phyloP scores from a whole-genome alignment of 2,888 invertebrate species.

The Conops quadrifasciatus region DNA sequence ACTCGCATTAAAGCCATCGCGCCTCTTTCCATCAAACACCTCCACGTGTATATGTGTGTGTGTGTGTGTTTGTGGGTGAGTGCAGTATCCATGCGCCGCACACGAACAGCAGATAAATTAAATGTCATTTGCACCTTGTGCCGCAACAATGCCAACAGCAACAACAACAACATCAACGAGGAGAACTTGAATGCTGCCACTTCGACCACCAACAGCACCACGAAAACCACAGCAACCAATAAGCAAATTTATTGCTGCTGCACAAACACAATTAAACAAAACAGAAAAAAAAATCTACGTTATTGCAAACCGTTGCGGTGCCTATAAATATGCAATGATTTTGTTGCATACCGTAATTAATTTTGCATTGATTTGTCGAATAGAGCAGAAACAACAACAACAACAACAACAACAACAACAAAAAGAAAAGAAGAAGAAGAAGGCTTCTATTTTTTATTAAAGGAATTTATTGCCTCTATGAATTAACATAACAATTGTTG shows the following conservation, averaged over 20 bases:
- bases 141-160: neutral
- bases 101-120: slow-evolving; percentile 17
- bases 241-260: slow-evolving; percentile 20
- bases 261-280: slow-evolving; percentile 2
- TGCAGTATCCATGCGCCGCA: neutral
- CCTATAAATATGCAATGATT: slow-evolving; percentile 3
- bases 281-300: neutral
- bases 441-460: too few species aligned
- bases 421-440: too few species aligned
- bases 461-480: too few species aligned
- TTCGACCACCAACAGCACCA: neutral
- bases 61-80: neutral
- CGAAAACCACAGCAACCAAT: slow-evolving; percentile 20
- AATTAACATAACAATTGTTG: too few species aligned
- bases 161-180: too few species aligned
- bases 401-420: too few species aligned
- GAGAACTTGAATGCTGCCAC: neutral
- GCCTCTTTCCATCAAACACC: too few species aligned
- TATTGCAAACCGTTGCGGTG: neutral
- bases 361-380: neutral
- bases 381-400: too few species aligned
- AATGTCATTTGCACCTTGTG: slow-evolving; percentile 24
- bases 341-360: slow-evolving; percentile 1
- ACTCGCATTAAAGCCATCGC: too few species aligned
- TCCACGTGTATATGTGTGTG: too few species aligned